Evolutionary conservation across 2,888 invertebrate species (phyloP).

Genomic region (Autographa pulchrina): DNA sequence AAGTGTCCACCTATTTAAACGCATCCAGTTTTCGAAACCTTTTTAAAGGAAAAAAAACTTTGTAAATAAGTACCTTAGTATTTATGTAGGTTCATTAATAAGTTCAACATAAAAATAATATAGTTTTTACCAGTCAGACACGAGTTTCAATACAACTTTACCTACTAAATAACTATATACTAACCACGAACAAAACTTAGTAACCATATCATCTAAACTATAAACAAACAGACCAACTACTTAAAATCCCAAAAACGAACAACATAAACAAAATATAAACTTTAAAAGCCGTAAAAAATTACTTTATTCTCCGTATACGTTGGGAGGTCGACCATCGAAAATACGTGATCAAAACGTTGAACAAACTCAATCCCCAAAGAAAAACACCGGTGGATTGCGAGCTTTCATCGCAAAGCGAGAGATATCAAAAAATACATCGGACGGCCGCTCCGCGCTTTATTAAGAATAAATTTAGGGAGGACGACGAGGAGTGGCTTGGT

Average conservation of each 20-base stretch:
- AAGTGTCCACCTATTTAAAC: too few species aligned
- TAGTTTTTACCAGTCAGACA: too few species aligned
- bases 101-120: too few species aligned
- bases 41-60: too few species aligned
- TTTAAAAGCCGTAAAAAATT: constrained; percentile 48
- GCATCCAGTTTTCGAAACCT: too few species aligned
- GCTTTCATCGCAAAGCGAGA: constrained; percentile 82
- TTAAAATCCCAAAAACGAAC: constrained; percentile 37
- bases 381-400: constrained; percentile 76
- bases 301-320: constrained; percentile 37
- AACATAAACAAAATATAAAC: constrained; percentile 38
- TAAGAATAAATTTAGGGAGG: constrained; percentile 88
- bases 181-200: not conserved
- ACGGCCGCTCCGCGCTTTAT: constrained; percentile 86
- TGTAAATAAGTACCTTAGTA: too few species aligned
- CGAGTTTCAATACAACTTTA: not conserved
- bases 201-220: not conserved
- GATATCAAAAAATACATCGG: constrained; percentile 87
- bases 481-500: constrained; percentile 62
- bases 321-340: constrained; percentile 49
- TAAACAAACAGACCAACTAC: constrained; percentile 21
- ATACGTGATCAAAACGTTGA: constrained; percentile 64
- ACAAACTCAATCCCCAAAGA: constrained; percentile 71
- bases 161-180: too few species aligned
- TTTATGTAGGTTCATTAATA: too few species aligned